Evolutionary conservation across 2,113 vertebrate genomes (phyloP).

Genomic region (Diadophis punctatus): DNA sequence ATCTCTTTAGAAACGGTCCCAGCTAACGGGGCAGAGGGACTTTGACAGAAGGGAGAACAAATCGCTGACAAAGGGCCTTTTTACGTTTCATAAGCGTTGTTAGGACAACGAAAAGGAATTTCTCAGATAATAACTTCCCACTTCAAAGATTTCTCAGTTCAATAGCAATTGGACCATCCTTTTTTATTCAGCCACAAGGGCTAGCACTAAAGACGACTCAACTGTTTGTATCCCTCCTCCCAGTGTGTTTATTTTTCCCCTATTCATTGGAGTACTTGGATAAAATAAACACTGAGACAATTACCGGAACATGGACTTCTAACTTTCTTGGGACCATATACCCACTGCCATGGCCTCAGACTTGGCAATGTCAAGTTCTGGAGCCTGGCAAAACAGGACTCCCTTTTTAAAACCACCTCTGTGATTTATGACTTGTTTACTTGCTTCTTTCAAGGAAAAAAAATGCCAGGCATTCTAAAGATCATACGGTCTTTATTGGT

Average conservation of each 20-base stretch:
- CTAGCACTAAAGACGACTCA: slow-evolving; percentile 87
- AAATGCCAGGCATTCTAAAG: background rate
- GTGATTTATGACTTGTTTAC: background rate
- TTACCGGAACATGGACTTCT: slow-evolving; percentile 84
- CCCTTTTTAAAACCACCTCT: slow-evolving; percentile 1
- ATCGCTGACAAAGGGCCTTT: slow-evolving; percentile 92
- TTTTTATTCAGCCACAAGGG: slow-evolving; percentile 85
- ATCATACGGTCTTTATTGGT: background rate
- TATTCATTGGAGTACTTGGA: slow-evolving; percentile 83
- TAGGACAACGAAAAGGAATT: slow-evolving; percentile 94
- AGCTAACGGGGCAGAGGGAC: slow-evolving; percentile 71
- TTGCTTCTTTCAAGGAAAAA: background rate
- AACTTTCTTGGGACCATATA: slow-evolving; percentile 73
- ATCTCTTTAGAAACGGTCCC: slow-evolving; percentile 84
- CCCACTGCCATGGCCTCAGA: slow-evolving; percentile 63
- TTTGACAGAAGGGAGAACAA: slow-evolving; percentile 92
- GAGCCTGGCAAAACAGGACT: slow-evolving; percentile 5
- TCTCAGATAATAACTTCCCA: slow-evolving; percentile 93
- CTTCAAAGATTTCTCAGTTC: slow-evolving; percentile 94
- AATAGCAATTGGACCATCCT: slow-evolving; percentile 93
- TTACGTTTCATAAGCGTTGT: slow-evolving; percentile 97
- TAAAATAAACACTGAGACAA: slow-evolving; percentile 92
- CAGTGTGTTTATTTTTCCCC: slow-evolving; percentile 83
- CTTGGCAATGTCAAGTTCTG: slow-evolving; percentile 56
- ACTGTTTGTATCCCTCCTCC: slow-evolving; percentile 81